Percentiles rank a stretch among this genome's conserved stretches.
phyloP scores from a whole-genome alignment of 2,888 invertebrate genomes.

The Orthosia cruda region DNA sequence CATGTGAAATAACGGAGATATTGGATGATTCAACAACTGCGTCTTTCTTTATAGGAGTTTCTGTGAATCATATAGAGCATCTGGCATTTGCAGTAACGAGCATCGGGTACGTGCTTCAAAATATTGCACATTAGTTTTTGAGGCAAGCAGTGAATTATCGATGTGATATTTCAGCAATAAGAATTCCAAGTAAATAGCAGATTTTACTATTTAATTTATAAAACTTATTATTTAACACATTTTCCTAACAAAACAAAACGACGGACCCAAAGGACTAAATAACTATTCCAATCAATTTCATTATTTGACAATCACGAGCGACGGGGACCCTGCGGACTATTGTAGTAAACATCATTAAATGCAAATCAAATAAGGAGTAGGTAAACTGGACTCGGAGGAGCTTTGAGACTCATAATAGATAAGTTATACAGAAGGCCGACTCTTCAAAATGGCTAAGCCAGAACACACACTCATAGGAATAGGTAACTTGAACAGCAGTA shows the following conservation, averaged over 20 bases:
- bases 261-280: too few relatives aligned
- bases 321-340: slow-evolving; percentile 52
- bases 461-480: not conserved
- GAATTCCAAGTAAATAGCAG: not conserved
- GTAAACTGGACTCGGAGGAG: slow-evolving; percentile 63
- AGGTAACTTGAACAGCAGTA: too few relatives aligned
- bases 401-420: slow-evolving; percentile 20
- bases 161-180: not conserved
- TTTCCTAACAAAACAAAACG: too few relatives aligned
- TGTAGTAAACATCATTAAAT: slow-evolving; percentile 77
- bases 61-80: not conserved
- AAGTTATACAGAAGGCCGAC: slow-evolving; percentile 12
- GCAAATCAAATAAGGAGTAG: slow-evolving; percentile 74
- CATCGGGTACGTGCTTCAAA: not conserved
- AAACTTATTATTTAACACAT: too few relatives aligned
- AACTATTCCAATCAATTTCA: too few relatives aligned
- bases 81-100: slow-evolving; percentile 4
- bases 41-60: not conserved
- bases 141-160: not conserved
- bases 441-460: not conserved
- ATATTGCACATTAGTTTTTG: not conserved
- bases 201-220: too few relatives aligned
- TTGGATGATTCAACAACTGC: slow-evolving; percentile 3
- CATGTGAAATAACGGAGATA: not conserved
- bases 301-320: too few relatives aligned